phyloP scores from a whole-genome alignment of 2,888 invertebrate genomes.

The Drosophila longiperda region DNA sequence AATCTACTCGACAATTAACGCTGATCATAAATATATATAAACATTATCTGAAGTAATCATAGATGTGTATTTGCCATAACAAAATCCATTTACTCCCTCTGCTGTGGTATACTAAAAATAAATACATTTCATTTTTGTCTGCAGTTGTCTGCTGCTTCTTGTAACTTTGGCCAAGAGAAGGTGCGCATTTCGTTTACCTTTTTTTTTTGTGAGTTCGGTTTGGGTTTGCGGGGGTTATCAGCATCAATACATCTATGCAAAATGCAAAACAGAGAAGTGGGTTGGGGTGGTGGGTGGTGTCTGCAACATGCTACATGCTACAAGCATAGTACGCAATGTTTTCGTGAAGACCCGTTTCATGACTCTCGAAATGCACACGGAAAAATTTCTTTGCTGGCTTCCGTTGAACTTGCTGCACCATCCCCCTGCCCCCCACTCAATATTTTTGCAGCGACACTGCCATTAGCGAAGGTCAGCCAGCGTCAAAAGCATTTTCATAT shows the following conservation, averaged over 20 bases:
- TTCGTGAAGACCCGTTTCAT: constrained; percentile 27
- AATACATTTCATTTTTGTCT: constrained; percentile 50
- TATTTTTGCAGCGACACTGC: constrained; percentile 11
- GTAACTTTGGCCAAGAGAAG: constrained; percentile 48
- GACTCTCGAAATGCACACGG: constrained; percentile 10
- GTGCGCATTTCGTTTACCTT: constrained; percentile 10
- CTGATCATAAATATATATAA: not conserved
- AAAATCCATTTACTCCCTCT: not conserved
- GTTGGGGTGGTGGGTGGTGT: not conserved
- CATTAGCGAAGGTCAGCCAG: constrained; percentile 60
- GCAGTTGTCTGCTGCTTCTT: constrained; percentile 29
- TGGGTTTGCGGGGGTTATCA: constrained; percentile 45
- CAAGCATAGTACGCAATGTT: constrained; percentile 49
- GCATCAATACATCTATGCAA: constrained; percentile 52
- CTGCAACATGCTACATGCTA: constrained; percentile 14
- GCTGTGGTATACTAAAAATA: constrained; percentile 23
- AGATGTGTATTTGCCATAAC: not conserved
- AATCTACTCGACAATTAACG: not conserved
- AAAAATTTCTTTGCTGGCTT: constrained; percentile 62
- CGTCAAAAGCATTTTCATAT: constrained; percentile 67
- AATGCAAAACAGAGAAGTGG: constrained; percentile 49
- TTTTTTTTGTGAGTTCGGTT: constrained; percentile 24
- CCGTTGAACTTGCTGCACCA: constrained; percentile 67
- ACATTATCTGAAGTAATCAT: accelerated
- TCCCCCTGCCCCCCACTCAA: not conserved